phyloP scores from a whole-genome alignment of 2,113 vertebrate genomes.

The Hepsetus odoe region DNA sequence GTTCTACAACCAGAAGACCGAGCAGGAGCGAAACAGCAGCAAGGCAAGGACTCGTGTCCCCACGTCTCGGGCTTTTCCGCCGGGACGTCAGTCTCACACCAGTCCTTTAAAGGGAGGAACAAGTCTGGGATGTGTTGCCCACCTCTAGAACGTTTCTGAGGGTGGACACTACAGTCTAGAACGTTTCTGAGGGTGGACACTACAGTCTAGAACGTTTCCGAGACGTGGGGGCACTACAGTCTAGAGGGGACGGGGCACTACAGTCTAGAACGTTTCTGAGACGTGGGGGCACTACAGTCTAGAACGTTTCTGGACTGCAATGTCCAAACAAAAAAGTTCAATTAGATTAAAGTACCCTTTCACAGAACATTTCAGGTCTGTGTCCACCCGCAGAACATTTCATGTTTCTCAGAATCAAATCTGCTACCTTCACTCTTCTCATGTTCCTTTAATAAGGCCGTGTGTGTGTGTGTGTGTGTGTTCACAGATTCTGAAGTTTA shows the following conservation, averaged over 20 bases:
- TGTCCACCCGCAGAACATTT: too few relatives aligned
- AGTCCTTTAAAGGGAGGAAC: too few relatives aligned
- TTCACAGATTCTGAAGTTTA: conserved; percentile 90
- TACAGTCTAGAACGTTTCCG: too few relatives aligned
- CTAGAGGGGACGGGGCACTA: too few relatives aligned
- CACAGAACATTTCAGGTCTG: not conserved
- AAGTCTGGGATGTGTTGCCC: not conserved
- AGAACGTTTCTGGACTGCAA: not conserved
- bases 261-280: not conserved
- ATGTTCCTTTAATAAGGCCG: conserved; percentile 15
- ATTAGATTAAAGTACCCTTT: not conserved
- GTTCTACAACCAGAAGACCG: conserved; percentile 94
- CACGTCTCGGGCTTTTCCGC: too few relatives aligned
- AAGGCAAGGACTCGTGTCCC: conserved; percentile 72
- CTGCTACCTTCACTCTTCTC: not conserved
- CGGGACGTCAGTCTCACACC: too few relatives aligned
- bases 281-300: not conserved
- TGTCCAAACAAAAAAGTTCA: not conserved
- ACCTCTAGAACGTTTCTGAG: not conserved
- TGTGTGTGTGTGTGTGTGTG: conserved; percentile 11
- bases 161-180: too few relatives aligned
- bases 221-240: not conserved
- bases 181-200: not conserved
- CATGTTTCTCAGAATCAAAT: conserved; percentile 52
- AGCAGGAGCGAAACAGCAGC: conserved; percentile 94